Evolutionary conservation across 2,113 vertebrate species (phyloP).

Genomic region (Hippocampus zosterae): DNA sequence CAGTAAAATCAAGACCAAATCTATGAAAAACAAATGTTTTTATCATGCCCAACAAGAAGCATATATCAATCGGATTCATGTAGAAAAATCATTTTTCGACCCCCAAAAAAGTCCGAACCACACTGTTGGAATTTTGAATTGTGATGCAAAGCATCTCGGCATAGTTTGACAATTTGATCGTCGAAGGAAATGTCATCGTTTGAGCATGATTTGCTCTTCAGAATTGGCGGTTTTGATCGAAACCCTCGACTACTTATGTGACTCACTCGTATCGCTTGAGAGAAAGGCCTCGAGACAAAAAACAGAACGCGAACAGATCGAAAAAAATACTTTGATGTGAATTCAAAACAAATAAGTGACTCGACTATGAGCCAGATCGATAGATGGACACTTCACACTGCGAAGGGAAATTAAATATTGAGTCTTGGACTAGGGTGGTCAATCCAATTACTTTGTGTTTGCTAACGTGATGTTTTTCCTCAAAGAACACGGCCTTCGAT

Average conservation of each 20-base stretch:
- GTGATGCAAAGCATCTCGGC: no score
- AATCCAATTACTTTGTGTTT: not conserved
- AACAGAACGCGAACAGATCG: not conserved
- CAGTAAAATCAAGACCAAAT: no score
- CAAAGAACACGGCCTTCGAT: not conserved
- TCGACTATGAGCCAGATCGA: not conserved
- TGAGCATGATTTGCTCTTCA: no score
- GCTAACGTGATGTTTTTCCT: not conserved
- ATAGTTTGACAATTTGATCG: no score
- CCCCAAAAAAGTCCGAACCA: no score
- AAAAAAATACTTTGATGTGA: not conserved
- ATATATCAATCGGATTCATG: no score
- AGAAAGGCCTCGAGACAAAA: not conserved
- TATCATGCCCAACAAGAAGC: no score
- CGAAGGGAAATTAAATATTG: not conserved
- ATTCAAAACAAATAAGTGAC: not conserved
- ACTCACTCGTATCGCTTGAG: not conserved
- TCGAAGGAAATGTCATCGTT: no score
- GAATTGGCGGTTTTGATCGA: not conserved
- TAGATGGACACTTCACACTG: not conserved
- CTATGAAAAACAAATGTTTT: no score
- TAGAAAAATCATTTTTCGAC: no score
- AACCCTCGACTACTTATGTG: not conserved
- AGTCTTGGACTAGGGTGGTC: not conserved
- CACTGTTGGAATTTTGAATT: no score